Base-by-base conservation (phyloP, 2,888 invertebrate species). In the Crossocerus cetratus region DNA sequence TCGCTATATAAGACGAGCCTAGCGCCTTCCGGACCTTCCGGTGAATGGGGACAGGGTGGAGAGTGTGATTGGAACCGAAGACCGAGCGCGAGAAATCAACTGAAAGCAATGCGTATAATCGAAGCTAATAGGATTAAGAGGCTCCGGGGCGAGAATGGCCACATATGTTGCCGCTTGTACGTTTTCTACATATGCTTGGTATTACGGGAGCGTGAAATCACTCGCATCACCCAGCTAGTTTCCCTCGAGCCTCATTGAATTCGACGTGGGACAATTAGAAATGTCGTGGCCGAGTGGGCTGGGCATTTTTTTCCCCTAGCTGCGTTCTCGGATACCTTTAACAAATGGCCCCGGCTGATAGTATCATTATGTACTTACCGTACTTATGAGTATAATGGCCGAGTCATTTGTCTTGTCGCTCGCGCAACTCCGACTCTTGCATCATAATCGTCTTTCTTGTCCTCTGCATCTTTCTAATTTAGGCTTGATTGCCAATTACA, bases 311-410 rank as follows among this genome's bases (percentile, higher is more conserved):
- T 22, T 23, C 16, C n/a, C n/a, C n/a, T n/a, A 21, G 11, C n/a
- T n/a, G n/a, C 43, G 42, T 53, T 49, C 56, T 14, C 22, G 62
- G 49, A 61, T 32, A 74, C 44, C 49, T 70, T 57, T 64, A 53
- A 42, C 42, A 60, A n/a, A 14, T 42, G 59, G 56, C 53, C 57
- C 49, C 42, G 60, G 69, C 14, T 55, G 75, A 76, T 62, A 43
- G 69, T 49, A 65, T 79, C 77, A 75, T 81, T 81, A 77, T 64
- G 75, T 72, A 75, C 67, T 81, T 81, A 78, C 75, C 70, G 54
- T 55, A 70, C 74, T 78, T 72, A 69, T 61, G 55, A 53, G 54
- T 63, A 80, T 80, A 78, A 80, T 76, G 49, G 71, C 13, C 32
- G 23, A 16, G 22, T 71, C 68, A 81, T 78, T 81, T 74, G 56